Evolutionary conservation across 2,888 invertebrate genomes (phyloP).

Genomic region (Gastracanthus pulcherrimus): DNA sequence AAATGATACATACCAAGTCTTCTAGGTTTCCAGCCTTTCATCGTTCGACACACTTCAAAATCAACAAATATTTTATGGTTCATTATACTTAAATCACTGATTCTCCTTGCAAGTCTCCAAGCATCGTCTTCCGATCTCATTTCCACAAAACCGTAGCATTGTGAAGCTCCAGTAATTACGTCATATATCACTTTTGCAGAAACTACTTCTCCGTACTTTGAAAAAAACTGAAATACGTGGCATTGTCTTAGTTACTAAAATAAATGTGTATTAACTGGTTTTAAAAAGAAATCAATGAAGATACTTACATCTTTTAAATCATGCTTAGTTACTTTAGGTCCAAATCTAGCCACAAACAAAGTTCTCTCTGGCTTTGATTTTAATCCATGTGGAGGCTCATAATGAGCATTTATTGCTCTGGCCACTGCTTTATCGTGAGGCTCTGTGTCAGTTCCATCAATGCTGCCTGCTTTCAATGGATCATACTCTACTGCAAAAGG

Average conservation of each 20-base stretch:
- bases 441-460: slow-evolving; percentile 90
- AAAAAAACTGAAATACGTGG: slow-evolving; percentile 83
- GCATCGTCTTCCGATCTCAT: slow-evolving; percentile 83
- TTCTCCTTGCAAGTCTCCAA: slow-evolving; percentile 81
- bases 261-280: not conserved
- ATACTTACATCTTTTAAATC: slow-evolving; percentile 77
- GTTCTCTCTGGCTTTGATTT: slow-evolving; percentile 85
- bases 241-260: slow-evolving; percentile 60
- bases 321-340: slow-evolving; percentile 82
- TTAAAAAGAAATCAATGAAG: not conserved
- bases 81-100: slow-evolving; percentile 82
- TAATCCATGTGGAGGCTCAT: slow-evolving; percentile 83
- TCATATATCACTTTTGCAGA: slow-evolving; percentile 83
- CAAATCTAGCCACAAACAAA: slow-evolving; percentile 87
- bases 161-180: slow-evolving; percentile 89
- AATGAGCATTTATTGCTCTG: slow-evolving; percentile 84
- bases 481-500: slow-evolving; percentile 83
- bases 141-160: slow-evolving; percentile 92
- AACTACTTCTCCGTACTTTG: slow-evolving; percentile 81
- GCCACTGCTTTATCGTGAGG: slow-evolving; percentile 90
- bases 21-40: slow-evolving; percentile 91
- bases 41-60: slow-evolving; percentile 84
- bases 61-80: slow-evolving; percentile 87
- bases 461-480: slow-evolving; percentile 90
- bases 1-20: slow-evolving; percentile 80